A percentile compares a stretch with the other conserved stretches of the same genome.
Conservation (phyloP, 2,888 invertebrate genomes). For the Chalcis sispes region DNA sequence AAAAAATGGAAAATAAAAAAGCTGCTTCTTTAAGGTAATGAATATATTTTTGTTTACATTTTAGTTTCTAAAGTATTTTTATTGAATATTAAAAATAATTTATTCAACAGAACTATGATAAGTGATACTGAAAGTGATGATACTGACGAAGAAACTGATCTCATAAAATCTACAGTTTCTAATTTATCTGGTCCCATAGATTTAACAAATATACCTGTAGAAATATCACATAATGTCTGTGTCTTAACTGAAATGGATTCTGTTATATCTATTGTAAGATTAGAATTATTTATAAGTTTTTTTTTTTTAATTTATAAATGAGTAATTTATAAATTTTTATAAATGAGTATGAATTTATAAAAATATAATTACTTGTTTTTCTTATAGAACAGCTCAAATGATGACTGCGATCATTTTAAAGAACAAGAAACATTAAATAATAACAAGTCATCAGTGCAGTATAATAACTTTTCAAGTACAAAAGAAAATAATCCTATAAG, state of each 20-base stretch:
- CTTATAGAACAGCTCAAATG: slow-evolving; percentile 57
- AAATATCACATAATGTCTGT: neutral
- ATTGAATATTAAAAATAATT: neutral
- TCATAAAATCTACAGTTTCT: slow-evolving; percentile 16
- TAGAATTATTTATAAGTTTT: neutral
- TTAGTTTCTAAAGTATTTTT: neutral
- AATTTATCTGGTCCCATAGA: slow-evolving; percentile 31
- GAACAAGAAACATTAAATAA: neutral
- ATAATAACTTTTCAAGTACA: too few species aligned
- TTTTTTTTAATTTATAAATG: slow-evolving; percentile 5
- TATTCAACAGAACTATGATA: slow-evolving; percentile 6
- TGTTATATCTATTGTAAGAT: slow-evolving; percentile 61
- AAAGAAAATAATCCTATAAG: too few species aligned
- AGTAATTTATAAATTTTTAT: too few species aligned
- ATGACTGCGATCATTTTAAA: slow-evolving; percentile 39
- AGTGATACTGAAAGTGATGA: slow-evolving; percentile 40
- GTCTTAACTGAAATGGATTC: slow-evolving; percentile 43
- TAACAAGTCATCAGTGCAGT: neutral
- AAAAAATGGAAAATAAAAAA: slow-evolving; percentile 32
- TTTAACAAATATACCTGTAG: slow-evolving; percentile 25
- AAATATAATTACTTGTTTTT: slow-evolving; percentile 15
- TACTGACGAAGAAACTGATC: slow-evolving; percentile 16
- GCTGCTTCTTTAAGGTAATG: neutral
- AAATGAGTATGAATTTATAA: too few species aligned
- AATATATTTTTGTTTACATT: neutral